These are phyloP conservation scores for Osedax frankpressi DNA, from an alignment of 2,888 invertebrate species.

Conservation along the genomic window DNA sequence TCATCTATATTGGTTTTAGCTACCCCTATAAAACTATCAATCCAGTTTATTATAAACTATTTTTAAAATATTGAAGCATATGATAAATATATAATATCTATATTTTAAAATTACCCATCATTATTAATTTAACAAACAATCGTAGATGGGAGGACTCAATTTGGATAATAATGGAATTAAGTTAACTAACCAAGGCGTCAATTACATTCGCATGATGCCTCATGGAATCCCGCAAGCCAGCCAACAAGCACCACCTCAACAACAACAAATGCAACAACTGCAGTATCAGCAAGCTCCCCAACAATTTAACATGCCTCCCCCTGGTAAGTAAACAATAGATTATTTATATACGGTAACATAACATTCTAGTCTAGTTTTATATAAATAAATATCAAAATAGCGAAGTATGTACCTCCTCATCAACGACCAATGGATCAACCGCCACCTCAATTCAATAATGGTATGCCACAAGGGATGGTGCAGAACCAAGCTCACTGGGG, in stretches of 20 bases:
- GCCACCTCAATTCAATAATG: background rate
- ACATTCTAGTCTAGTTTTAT: background rate
- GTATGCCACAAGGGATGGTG: background rate
- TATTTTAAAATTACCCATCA: no score
- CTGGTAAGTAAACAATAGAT: background rate
- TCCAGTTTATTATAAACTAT: no score
- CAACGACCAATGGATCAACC: background rate
- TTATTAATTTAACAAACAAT: no score
- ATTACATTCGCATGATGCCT: background rate
- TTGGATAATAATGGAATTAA: background rate
- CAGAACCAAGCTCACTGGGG: background rate
- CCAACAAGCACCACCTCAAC: constrained; percentile 1
- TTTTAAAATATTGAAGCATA: no score
- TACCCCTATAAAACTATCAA: no score
- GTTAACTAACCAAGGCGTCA: background rate
- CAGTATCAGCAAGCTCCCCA: background rate
- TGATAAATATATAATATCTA: no score
- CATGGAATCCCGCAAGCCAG: no score
- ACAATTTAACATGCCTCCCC: background rate
- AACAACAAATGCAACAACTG: background rate
- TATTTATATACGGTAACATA: background rate
- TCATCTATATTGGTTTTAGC: no score
- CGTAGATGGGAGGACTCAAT: background rate
- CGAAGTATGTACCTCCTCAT: background rate
- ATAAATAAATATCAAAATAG: no score